Conservation (phyloP, 2,113 vertebrate species). For the Equus quagga region DNA sequence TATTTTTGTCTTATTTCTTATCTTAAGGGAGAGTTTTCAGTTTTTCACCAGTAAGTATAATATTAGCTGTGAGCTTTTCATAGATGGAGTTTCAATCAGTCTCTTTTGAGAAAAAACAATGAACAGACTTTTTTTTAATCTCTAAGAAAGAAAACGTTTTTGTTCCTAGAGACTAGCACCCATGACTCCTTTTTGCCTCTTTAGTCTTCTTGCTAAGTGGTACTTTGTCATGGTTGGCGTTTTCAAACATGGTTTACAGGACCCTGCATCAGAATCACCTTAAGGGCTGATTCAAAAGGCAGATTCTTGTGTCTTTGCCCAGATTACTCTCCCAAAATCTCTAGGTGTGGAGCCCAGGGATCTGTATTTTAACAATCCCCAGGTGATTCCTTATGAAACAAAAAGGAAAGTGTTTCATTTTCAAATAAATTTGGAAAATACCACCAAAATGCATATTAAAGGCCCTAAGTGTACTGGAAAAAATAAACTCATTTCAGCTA, state of each 20-base stretch:
- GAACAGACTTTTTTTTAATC: background rate
- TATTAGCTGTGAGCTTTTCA: background rate
- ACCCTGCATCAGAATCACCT: background rate
- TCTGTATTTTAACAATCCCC: background rate
- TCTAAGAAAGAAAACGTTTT: background rate
- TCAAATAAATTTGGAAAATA: conserved; percentile 21
- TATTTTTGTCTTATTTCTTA: background rate
- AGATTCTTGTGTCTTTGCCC: background rate
- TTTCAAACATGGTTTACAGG: background rate
- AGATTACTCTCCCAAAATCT: background rate
- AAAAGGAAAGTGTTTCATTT: background rate
- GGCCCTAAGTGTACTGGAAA: background rate
- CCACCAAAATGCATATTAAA: background rate
- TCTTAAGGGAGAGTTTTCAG: background rate
- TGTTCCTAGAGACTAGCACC: background rate
- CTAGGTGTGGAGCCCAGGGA: background rate
- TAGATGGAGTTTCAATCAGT: background rate
- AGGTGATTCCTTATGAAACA: background rate
- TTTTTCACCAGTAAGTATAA: background rate
- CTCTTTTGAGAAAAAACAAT: background rate
- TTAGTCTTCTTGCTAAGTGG: background rate
- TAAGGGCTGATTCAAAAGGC: background rate
- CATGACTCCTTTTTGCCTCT: background rate
- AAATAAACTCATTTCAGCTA: background rate
- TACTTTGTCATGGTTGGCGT: background rate